Conservation (phyloP, 2,888 invertebrate species). For the Dascillus cervinus region DNA sequence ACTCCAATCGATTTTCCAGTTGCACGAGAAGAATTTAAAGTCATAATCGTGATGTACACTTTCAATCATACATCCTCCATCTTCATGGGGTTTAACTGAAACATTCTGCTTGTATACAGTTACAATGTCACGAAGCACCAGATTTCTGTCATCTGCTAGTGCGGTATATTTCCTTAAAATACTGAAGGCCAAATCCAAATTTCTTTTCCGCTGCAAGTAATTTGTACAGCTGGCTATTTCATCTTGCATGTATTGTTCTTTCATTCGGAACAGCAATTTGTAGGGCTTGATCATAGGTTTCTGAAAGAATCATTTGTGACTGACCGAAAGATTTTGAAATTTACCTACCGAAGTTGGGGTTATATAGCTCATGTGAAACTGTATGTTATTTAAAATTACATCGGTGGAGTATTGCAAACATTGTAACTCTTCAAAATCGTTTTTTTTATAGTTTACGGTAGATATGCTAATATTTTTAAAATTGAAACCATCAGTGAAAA, state of each 20-base stretch:
- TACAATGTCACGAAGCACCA: conserved; percentile 1
- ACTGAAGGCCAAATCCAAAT: conserved; percentile 6
- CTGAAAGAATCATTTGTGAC: too few species aligned
- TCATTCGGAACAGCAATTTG: too few species aligned
- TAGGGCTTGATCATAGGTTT: too few species aligned
- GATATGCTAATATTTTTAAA: too few species aligned
- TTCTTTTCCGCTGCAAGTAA: conserved; percentile 9
- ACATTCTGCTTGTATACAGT: background rate
- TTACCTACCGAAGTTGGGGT: too few species aligned
- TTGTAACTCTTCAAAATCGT: too few species aligned
- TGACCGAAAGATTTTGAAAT: too few species aligned
- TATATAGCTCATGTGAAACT: too few species aligned
- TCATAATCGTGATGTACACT: conserved; percentile 1
- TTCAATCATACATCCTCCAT: conserved; percentile 5
- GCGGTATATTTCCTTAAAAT: conserved; percentile 7
- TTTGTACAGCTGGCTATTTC: conserved; percentile 10
- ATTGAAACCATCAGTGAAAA: too few species aligned
- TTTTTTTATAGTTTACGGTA: too few species aligned
- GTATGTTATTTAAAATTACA: too few species aligned
- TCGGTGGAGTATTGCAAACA: too few species aligned
- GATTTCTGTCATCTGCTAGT: conserved; percentile 3
- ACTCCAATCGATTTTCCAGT: conserved; percentile 10
- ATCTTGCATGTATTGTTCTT: conserved; percentile 1
- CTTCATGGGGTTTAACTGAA: conserved; percentile 1
- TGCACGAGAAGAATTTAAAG: conserved; percentile 7